phyloP scores from a whole-genome alignment of 2,888 invertebrate genomes.

The Cerastoderma edule region DNA sequence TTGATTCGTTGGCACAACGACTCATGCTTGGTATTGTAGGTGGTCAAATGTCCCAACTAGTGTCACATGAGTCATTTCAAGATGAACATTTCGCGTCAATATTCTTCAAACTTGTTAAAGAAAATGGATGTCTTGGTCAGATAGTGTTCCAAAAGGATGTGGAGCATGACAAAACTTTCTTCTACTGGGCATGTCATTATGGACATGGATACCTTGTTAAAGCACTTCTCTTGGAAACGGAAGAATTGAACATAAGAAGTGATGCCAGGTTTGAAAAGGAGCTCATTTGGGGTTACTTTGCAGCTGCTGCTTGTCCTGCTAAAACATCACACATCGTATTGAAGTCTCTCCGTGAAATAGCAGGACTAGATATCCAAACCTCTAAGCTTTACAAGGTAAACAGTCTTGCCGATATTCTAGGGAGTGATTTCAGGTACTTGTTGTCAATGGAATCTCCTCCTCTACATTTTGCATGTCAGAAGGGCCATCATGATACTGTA shows the following conservation, averaged over 20 bases:
- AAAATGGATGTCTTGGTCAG: conserved; percentile 48
- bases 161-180: conserved; percentile 46
- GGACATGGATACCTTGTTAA: conserved; percentile 49
- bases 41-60: conserved; percentile 46
- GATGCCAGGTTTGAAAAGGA: conserved; percentile 57
- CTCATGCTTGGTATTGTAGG: conserved; percentile 52
- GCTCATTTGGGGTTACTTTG: conserved; percentile 39
- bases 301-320: conserved; percentile 45
- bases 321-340: conserved; percentile 35
- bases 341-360: conserved; percentile 8
- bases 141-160: conserved; percentile 49
- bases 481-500: conserved; percentile 42
- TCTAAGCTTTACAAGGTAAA: no score
- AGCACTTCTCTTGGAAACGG: conserved; percentile 38
- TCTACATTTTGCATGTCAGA: conserved; percentile 56
- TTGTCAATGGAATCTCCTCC: conserved; percentile 50
- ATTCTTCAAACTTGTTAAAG: conserved; percentile 53
- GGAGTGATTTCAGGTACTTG: conserved; percentile 26
- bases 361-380: conserved; percentile 3
- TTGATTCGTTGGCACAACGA: conserved; percentile 36
- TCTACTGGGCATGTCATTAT: conserved; percentile 61
- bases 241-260: conserved; percentile 33
- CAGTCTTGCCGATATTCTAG: conserved; percentile 35
- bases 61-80: conserved; percentile 46
- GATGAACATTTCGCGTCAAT: conserved; percentile 46